Conservation (phyloP, 2,888 invertebrate species). For the Encarsia formosa region DNA sequence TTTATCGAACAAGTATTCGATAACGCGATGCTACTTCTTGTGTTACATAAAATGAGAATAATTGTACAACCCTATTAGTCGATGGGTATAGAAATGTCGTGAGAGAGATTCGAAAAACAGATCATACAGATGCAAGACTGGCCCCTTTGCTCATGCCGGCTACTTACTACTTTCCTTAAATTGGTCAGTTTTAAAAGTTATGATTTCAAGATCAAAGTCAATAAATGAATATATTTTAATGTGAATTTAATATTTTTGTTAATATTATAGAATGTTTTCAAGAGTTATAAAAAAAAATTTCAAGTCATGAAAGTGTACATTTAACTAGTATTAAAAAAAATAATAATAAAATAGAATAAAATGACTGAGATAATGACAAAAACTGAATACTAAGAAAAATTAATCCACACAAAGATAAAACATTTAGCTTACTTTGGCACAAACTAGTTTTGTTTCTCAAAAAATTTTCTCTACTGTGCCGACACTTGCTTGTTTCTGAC, state of each 20-base stretch:
- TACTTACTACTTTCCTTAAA: conserved; percentile 35
- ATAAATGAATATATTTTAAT: too few species aligned
- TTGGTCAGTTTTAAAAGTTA: conserved; percentile 5
- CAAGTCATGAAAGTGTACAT: too few species aligned
- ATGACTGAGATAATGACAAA: too few species aligned
- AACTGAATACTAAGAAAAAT: too few species aligned
- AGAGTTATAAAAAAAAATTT: neutral
- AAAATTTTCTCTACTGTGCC: conserved; percentile 34
- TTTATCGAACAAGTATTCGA: conserved; percentile 8
- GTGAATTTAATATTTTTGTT: too few species aligned
- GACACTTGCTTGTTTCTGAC: conserved; percentile 46
- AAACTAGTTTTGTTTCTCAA: conserved; percentile 36
- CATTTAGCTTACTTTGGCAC: conserved; percentile 49
- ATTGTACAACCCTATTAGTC: conserved; percentile 4
- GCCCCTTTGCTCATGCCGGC: conserved; percentile 52
- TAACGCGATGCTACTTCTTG: conserved; percentile 4
- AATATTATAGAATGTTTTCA: neutral
- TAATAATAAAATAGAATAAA: too few species aligned
- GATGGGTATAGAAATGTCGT: conserved; percentile 6
- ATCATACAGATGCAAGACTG: conserved; percentile 42
- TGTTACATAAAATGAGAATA: conserved; percentile 6
- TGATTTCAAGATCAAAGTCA: neutral
- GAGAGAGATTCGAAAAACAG: conserved; percentile 47
- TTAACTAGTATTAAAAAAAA: too few species aligned
- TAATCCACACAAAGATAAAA: too few species aligned